Evolutionary conservation across 2,797 vertebrate species (phyloP).

Genomic region (Microcaecilia unicolor): DNA sequence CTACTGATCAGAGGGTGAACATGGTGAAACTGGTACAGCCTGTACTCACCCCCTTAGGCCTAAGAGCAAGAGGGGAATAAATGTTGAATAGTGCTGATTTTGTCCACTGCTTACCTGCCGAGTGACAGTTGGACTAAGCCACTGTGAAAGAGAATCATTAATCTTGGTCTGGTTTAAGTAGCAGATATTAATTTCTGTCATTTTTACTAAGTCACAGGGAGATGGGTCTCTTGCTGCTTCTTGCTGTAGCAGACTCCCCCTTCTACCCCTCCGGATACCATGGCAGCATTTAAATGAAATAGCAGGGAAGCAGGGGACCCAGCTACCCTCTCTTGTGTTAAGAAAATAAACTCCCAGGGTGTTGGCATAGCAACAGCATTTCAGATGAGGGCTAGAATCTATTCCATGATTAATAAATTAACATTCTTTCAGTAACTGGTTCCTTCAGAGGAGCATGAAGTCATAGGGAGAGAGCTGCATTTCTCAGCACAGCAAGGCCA

Average conservation of each 20-base stretch:
- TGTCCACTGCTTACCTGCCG: slow-evolving; percentile 86
- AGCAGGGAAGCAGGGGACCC: slow-evolving; percentile 77
- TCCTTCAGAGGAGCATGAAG: too few species aligned
- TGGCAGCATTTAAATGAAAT: slow-evolving; percentile 65
- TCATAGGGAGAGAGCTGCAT: too few species aligned
- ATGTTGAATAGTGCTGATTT: slow-evolving; percentile 99
- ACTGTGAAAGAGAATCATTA: slow-evolving; percentile 95
- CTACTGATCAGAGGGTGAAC: too few species aligned
- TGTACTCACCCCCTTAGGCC: slow-evolving; percentile 76
- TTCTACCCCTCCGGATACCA: slow-evolving; percentile 45
- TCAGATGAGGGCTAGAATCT: slow-evolving; percentile 75
- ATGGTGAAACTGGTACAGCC: slow-evolving; percentile 55
- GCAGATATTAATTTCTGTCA: slow-evolving; percentile 99
- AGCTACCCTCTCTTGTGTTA: slow-evolving; percentile 86
- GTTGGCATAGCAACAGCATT: slow-evolving; percentile 92
- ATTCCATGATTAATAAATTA: slow-evolving; percentile 77
- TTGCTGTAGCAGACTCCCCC: slow-evolving; percentile 58
- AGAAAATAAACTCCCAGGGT: slow-evolving; percentile 94
- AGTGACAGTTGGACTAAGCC: slow-evolving; percentile 97
- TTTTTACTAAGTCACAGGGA: slow-evolving; percentile 89
- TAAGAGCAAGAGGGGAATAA: slow-evolving; percentile 97
- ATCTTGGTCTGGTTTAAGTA: slow-evolving; percentile 99
- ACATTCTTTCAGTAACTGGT: too few species aligned
- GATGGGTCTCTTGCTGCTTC: slow-evolving; percentile 79
- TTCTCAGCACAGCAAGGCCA: not conserved